Base-by-base conservation (phyloP, 2,113 vertebrate species). In the Pseudorasbora parva region DNA sequence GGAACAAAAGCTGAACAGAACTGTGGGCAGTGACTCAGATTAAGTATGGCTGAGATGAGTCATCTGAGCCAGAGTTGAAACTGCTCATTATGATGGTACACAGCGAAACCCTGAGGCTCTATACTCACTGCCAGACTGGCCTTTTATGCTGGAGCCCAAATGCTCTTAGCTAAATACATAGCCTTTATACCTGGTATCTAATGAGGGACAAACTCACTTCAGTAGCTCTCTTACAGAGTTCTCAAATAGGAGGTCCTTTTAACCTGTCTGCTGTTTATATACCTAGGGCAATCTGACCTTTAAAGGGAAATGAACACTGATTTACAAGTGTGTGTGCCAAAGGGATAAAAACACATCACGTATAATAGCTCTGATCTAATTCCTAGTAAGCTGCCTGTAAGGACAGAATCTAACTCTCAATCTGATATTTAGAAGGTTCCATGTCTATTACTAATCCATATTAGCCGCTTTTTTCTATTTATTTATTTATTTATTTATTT, bases 11-110 rank as follows among this genome's bases (percentile, higher is more conserved):
- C 30, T 37, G 68, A 64, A 73, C 81, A 82, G 86, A 56, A 74
- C 56, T 11, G 21, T 27, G 41, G 30, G 37, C 47, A 8, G 33
- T 75, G 56, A 89, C 79, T 78, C 33, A 83, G 81, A 49, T 43
- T 43, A 74, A 23, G 54, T 74, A 82, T 81, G 85, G 86, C 64
- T 57, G 45, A 81, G 51, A 83, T 84, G 79, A 89, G 81, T 87
- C 86, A 87, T 77, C 78, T 82, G 41, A 75, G 57, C 5, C 77
- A 51, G 37, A 56, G 75, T 82, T 60, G 25, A 14, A 76, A 5
- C 27, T 81, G 82, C 62, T 82, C 77, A 82, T 87, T 86, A 84
- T 25, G 80, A 83, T 64, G 21, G 57, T 60, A 81, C 83, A 79
- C 83, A 74, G 64, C 60, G 49, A 79, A 76, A 66, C n/a, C 45